Conservation (phyloP, 1,140 invertebrate genomes). For the Asbolus verrucosus region DNA sequence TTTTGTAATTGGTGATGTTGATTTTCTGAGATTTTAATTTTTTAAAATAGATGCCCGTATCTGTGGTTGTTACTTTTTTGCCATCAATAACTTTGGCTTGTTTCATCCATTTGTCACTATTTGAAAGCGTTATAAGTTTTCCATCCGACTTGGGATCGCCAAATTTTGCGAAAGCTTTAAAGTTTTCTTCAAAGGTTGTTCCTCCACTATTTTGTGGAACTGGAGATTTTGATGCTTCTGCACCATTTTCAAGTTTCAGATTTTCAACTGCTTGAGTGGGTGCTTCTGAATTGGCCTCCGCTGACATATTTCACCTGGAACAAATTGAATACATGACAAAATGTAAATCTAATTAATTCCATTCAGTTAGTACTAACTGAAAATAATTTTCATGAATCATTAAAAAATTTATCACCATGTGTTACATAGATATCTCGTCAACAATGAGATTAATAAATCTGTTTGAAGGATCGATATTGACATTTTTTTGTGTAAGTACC, state of each 20-base stretch:
- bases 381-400: too few species aligned
- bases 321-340: background rate
- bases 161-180: slow-evolving; percentile 76
- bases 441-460: too few species aligned
- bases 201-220: slow-evolving; percentile 26
- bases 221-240: slow-evolving; percentile 49
- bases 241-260: slow-evolving; percentile 59
- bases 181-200: slow-evolving; percentile 59
- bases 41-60: slow-evolving; percentile 77
- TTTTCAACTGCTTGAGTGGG: slow-evolving; percentile 56
- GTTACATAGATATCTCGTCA: too few species aligned
- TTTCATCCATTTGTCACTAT: slow-evolving; percentile 84
- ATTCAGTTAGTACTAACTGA: too few species aligned
- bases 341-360: too few species aligned
- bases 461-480: too few species aligned
- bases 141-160: slow-evolving; percentile 77
- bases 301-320: slow-evolving; percentile 46
- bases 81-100: slow-evolving; percentile 80
- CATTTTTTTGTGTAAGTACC: too few species aligned
- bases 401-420: too few species aligned
- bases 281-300: slow-evolving; percentile 41
- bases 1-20: slow-evolving; percentile 68
- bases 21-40: slow-evolving; percentile 73
- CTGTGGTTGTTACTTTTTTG: slow-evolving; percentile 77
- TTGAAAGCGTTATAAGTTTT: slow-evolving; percentile 74